Evolutionary conservation across 1,140 invertebrate genomes (phyloP).

Genomic region (Musca domestica): DNA sequence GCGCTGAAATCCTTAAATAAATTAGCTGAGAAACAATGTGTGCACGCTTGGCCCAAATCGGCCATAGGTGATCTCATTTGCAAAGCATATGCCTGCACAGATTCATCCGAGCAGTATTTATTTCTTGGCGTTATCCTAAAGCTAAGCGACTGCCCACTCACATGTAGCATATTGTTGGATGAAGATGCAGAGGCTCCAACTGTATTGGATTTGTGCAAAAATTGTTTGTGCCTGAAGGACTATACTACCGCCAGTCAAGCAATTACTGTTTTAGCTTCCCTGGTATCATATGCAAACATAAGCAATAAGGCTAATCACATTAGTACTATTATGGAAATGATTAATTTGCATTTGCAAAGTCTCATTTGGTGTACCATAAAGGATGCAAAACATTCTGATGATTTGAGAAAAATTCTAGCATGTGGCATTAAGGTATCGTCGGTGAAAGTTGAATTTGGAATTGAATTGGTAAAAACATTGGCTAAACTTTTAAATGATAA

Average conservation of each 20-base stretch:
- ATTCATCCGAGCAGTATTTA: slow-evolving; percentile 45
- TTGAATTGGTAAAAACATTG: slow-evolving; percentile 42
- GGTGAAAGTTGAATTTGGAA: slow-evolving; percentile 41
- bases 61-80: slow-evolving; percentile 65
- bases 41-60: slow-evolving; percentile 77
- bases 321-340: slow-evolving; percentile 41
- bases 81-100: slow-evolving; percentile 46
- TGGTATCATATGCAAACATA: slow-evolving; percentile 62
- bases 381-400: slow-evolving; percentile 35
- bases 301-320: not conserved
- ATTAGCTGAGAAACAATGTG: slow-evolving; percentile 70
- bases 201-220: slow-evolving; percentile 58
- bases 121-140: slow-evolving; percentile 56
- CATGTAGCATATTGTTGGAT: slow-evolving; percentile 57
- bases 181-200: slow-evolving; percentile 53
- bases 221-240: slow-evolving; percentile 63
- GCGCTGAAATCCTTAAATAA: slow-evolving; percentile 72
- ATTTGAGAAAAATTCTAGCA: slow-evolving; percentile 40
- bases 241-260: slow-evolving; percentile 67
- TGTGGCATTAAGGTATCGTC: slow-evolving; percentile 47
- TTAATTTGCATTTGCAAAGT: slow-evolving; percentile 51
- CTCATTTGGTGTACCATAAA: slow-evolving; percentile 44
- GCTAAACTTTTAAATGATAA: slow-evolving; percentile 46
- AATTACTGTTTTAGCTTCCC: slow-evolving; percentile 65
- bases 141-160: slow-evolving; percentile 59